Percentiles rank a stretch among this genome's conserved stretches.
Conservation (phyloP, 2,113 vertebrate species). For the Vidua chalybeata region DNA sequence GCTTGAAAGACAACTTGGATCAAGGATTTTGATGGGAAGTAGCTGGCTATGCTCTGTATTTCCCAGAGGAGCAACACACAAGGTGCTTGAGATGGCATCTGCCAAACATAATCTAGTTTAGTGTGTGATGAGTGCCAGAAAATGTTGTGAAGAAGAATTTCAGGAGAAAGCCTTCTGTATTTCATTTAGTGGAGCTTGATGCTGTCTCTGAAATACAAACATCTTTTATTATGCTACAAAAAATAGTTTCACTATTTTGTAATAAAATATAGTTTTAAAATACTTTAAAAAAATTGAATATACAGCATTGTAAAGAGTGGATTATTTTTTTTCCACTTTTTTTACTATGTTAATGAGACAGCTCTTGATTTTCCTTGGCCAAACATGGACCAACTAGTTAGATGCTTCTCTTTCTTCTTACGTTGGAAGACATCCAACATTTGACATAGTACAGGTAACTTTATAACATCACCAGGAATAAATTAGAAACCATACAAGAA, state of each 20-base stretch:
- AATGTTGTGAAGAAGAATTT: not conserved
- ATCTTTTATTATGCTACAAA: slow-evolving; percentile 41
- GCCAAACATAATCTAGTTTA: not conserved
- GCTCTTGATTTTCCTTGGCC: slow-evolving; percentile 1
- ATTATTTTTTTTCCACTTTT: not conserved
- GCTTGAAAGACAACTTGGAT: not conserved
- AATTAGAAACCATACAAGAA: not conserved
- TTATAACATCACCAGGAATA: not conserved
- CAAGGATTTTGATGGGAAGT: not conserved
- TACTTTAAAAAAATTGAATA: slow-evolving; percentile 35
- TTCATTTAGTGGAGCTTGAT: not conserved
- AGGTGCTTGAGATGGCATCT: not conserved
- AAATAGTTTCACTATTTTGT: slow-evolving; percentile 46
- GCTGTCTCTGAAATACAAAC: slow-evolving; percentile 54
- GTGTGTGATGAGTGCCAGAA: not conserved
- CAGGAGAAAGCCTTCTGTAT: not conserved
- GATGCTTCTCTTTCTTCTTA: not conserved
- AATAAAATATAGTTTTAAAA: slow-evolving; percentile 62
- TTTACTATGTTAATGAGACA: not conserved
- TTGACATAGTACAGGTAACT: not conserved
- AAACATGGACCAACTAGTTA: not conserved
- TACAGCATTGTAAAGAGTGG: slow-evolving; percentile 22
- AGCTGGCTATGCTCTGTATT: not conserved
- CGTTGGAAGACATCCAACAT: not conserved
- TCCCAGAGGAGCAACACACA: not conserved